Conservation (phyloP, 2,888 invertebrate species). For the Ceriagrion tenellum region DNA sequence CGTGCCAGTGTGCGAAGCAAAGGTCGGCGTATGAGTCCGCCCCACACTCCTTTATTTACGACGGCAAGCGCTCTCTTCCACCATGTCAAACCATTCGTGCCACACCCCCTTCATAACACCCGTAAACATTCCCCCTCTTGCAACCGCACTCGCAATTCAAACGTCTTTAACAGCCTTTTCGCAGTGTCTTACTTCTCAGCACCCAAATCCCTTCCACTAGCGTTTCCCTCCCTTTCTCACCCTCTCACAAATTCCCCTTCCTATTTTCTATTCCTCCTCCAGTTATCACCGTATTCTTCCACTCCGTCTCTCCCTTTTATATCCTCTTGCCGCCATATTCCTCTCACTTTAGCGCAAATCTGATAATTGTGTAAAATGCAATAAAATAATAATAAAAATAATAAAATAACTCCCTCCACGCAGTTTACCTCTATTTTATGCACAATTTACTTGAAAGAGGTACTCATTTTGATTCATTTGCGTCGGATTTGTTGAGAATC, state of each 20-base stretch:
- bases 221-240: background rate
- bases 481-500: no score
- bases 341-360: no score
- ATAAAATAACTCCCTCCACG: background rate
- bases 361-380: no score
- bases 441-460: background rate
- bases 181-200: background rate
- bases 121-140: background rate
- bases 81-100: background rate
- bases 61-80: background rate
- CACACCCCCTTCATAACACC: background rate
- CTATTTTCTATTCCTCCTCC: no score
- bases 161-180: background rate
- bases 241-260: background rate
- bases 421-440: no score
- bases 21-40: background rate
- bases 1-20: background rate
- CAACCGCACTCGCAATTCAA: constrained; percentile 4
- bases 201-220: background rate
- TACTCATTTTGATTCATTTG: background rate
- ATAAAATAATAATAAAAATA: no score
- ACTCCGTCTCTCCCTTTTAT: background rate
- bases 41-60: constrained; percentile 19
- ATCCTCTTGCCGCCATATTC: background rate
- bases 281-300: background rate